Evolutionary conservation across 1,140 invertebrate genomes (phyloP), one percentile per base, ranked within the genome.

Genomic region (Eciton burchellii): DNA sequence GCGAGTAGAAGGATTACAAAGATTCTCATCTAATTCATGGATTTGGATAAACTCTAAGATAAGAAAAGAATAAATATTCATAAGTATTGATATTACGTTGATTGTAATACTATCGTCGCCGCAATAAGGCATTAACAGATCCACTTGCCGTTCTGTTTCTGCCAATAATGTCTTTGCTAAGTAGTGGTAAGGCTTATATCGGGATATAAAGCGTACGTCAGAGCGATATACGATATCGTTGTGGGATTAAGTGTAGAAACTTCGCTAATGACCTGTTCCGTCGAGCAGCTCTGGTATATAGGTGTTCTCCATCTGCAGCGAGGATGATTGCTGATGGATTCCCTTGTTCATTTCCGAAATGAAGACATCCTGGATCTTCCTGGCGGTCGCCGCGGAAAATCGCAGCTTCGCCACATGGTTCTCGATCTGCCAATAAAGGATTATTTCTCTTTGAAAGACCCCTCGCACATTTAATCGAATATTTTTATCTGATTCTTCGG

Each of bases 301-400:
- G 3, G 96, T 96, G 89, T 96, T 96, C 84, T 95, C 95, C 96
- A 96, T 96, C 76, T 95, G 95, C 16, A 96, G 84, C 12, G 95
- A 96, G 2, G 95, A 96, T 0, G 93, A 84, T 59, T 94, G 93
- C 85, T 95, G 94, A 63, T 93, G 92, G 68, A 96, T 94, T 3
- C 95, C 96, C 43, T 94, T 91, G 72, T 95, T 93, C 93, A 96
- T 95, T 92, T 96, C 95, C 16, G 93, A 90, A 68, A 93, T 89
- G 84, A 96, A 95, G 2, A 95, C 93, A 26, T 94, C 89, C 66
- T 94, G 91, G 57, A 96, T 94, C 82, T 90, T 92, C 43, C 90
- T 77, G 3, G 93, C 91, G 5, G 90, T 93, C 49, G 92, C 90
- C 0, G 91, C 91, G 9, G 91, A 91, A 8, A 95, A 89, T 79